Evolutionary conservation across 2,888 invertebrate species (phyloP), one percentile per base, ranked within the genome.

Genomic region (Caenorhabditis parvicauda): DNA sequence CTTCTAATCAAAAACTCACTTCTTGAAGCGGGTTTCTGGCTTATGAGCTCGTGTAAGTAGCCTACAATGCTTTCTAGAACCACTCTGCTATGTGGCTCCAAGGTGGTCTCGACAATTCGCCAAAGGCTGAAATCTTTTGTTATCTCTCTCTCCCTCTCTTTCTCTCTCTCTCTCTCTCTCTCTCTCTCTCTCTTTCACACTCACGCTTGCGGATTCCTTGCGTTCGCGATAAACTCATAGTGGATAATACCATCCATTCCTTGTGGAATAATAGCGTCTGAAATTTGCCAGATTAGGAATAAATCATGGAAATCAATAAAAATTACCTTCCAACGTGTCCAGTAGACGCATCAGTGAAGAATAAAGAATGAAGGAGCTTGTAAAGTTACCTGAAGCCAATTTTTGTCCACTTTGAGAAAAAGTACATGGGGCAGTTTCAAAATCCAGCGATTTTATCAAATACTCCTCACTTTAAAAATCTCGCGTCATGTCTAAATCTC

Each of bases 291-390:
- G 14, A 12, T 43, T 4, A 9, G 5, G 6, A 24, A 27, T 5
- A 32, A 17, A 14, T 49, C 37, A 32, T 9, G 7, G 5, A 24
- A 22, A n/a, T 25, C 24, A 22, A 25, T 27, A n/a, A 28, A 28
- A 54, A 45, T 45, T 27, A 25, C n/a, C 65, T 38, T 63, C 67
- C 9, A 72, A 54, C 1, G 72, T 64, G 39, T 70, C 72, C 5
- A 72, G 35, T 3, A 72, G 44, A 35, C 70, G 59, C 9, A 70
- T 50, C n/a, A 72, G 51, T 6, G 67, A 61, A 50, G 65, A 64
- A 50, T 72, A 72, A 1, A 72, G 29, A 53, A 54, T 58, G 37
- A 59, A 63, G 5, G 65, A 56, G 5, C 59, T 53, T 1, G 67
- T 62, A 12, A 69, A 43, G 17, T 42, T 28, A 25, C 58, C 67